Base-by-base conservation (phyloP, 2,888 invertebrate genomes). In the Plemyria rubiginata region DNA sequence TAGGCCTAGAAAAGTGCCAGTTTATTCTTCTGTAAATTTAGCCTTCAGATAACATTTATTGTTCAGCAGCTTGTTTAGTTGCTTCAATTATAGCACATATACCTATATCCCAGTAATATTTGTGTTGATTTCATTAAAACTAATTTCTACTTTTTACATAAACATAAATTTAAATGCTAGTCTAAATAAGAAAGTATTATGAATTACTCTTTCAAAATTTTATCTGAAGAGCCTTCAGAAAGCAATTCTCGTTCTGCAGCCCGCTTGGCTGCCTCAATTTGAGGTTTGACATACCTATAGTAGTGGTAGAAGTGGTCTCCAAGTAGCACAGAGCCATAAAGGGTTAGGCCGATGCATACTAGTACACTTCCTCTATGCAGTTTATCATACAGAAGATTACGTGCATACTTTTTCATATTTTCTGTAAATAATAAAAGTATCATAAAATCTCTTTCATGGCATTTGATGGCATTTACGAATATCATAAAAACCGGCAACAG, bases 281-380 rank as follows among this genome's bases (percentile, higher is more conserved):
- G 84, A 0, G 94, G 94, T 69, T 84, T 83, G 0, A 92, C 81
- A 73, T 93, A 84, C 62, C 75, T 84, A 60, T 81, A 84, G 72
- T 94, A 94, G 54, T 88, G 80, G 66, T 88, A 93, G 54, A 82
- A 82, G 70, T 87, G 87, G 28, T 89, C 81, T 8, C 78, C 85
- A 4, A 94, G 54, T 4, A 87, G 60, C 0, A 85, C 60, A 0
- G 84, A 71, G 4, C 86, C 83, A 70, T 91, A 79, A 2, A 88
- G 48, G 13, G 94, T 92, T 32, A 93, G 62, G 0, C 87, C 93
- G 12, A 94, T 76, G 67, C 94, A 94, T 41, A 84, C 79, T 46
- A 86, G 70, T 15, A 94, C 94, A 60, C 80, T 79, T 36, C 90
- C 89, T 79, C 79, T 85, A 69, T 94, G 94, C 36, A 94, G 68